Evolutionary conservation across 2,888 invertebrate species (phyloP).

Genomic region (Vanessa cardui): DNA sequence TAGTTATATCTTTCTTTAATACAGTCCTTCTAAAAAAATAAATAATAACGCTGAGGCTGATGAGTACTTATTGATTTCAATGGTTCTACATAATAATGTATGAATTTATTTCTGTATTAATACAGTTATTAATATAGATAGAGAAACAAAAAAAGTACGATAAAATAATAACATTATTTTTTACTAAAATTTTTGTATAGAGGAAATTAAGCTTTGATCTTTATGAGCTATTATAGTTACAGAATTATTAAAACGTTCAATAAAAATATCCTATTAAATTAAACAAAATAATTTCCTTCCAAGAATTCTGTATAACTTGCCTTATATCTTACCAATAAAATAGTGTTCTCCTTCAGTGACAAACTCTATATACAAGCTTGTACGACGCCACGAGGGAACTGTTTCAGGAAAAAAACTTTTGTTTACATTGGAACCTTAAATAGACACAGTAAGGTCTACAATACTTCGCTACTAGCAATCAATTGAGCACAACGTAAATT

Average conservation of each 20-base stretch:
- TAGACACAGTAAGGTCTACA: constrained; percentile 50
- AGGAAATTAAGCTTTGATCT: no score
- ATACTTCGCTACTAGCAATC: constrained; percentile 45
- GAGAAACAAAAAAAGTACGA: neutral
- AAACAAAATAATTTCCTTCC: neutral
- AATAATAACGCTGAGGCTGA: no score
- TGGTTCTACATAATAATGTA: neutral
- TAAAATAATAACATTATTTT: no score
- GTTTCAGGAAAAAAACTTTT: constrained; percentile 23
- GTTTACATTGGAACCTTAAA: constrained; percentile 21
- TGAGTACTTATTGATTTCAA: no score
- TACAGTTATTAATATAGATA: no score
- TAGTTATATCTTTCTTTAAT: neutral
- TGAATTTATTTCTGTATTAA: no score
- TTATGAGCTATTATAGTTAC: no score
- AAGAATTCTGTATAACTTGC: constrained; percentile 8
- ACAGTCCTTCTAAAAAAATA: neutral
- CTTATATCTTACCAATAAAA: constrained; percentile 57
- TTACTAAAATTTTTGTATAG: no score
- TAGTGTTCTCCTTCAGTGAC: constrained; percentile 54
- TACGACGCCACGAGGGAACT: constrained; percentile 40
- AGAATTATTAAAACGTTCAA: no score
- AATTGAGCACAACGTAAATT: constrained; percentile 51
- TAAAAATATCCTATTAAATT: no score
- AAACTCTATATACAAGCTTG: constrained; percentile 65